A percentile compares a stretch with the other conserved stretches of the same genome.
These are phyloP conservation scores for Albula glossodonta DNA, from an alignment of 2,113 vertebrate species.

Conservation along the genomic window DNA sequence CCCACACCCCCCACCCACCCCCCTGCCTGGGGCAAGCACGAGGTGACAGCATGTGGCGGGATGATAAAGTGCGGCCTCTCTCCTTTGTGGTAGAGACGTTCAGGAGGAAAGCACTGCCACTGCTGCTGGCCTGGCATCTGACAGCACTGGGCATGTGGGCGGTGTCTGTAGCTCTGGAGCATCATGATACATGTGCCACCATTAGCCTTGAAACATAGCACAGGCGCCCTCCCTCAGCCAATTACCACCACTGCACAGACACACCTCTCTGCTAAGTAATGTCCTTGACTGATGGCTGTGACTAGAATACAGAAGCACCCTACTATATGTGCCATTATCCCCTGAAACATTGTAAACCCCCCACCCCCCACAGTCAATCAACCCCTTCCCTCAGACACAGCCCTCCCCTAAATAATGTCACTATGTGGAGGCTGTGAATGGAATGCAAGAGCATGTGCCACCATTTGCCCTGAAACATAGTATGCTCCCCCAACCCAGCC, in stretches of 20 bases:
- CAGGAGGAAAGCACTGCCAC: too few relatives aligned
- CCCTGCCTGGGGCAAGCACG: too few relatives aligned
- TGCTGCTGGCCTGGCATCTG: not conserved
- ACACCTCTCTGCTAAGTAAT: not conserved
- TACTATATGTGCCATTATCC: too few relatives aligned
- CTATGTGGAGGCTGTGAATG: too few relatives aligned
- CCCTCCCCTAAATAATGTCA: too few relatives aligned
- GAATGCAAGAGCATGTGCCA: too few relatives aligned
- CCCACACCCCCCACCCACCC: not conserved
- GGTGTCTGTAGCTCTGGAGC: not conserved
- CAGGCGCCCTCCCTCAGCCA: not conserved
- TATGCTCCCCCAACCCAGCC: too few relatives aligned
- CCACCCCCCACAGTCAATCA: too few relatives aligned
- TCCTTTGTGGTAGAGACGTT: not conserved
- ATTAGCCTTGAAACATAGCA: not conserved
- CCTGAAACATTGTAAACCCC: too few relatives aligned
- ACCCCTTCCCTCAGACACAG: too few relatives aligned
- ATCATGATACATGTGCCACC: not conserved
- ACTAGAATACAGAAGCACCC: too few relatives aligned
- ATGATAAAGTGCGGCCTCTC: not conserved
- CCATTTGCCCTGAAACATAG: too few relatives aligned
- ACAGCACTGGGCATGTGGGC: not conserved
- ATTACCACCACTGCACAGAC: not conserved
- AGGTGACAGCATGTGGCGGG: not conserved
- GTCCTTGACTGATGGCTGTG: not conserved